Conservation (phyloP, 2,888 invertebrate genomes). For the Zygaena filipendulae region DNA sequence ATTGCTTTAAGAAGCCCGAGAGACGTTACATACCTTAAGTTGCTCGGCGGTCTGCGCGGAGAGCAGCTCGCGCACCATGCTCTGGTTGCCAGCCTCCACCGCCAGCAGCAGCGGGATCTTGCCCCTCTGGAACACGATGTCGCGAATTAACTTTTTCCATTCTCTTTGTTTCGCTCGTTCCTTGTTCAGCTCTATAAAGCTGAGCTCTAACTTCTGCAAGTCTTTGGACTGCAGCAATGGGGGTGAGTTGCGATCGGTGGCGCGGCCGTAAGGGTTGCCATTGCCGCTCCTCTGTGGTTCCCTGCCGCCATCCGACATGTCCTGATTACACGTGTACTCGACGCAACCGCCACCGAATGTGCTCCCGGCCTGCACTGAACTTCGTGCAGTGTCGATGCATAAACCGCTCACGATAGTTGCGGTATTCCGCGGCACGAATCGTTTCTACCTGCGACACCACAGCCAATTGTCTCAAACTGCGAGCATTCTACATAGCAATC, state of each 20-base stretch:
- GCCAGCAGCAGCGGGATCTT: conserved; percentile 94
- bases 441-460: conserved; percentile 45
- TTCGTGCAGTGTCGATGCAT: conserved; percentile 36
- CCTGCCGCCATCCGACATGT: conserved; percentile 35
- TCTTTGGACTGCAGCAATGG: conserved; percentile 40
- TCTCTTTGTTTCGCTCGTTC: conserved; percentile 59
- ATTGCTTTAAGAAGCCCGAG: too few species aligned
- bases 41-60: conserved; percentile 89
- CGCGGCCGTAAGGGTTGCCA: conserved; percentile 26
- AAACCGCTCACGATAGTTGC: conserved; percentile 40
- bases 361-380: conserved; percentile 27
- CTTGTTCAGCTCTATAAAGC: conserved; percentile 63
- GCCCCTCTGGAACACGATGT: conserved; percentile 82
- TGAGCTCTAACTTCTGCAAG: conserved; percentile 56
- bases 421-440: conserved; percentile 46
- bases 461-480: conserved; percentile 46
- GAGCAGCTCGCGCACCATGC: conserved; percentile 93
- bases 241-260: conserved; percentile 39
- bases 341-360: conserved; percentile 11
- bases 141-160: conserved; percentile 69
- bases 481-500: conserved; percentile 49
- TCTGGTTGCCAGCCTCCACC: conserved; percentile 94
- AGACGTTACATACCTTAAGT: conserved; percentile 78
- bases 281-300: conserved; percentile 41
- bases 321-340: conserved; percentile 1